Evolutionary conservation across 2,113 vertebrate species (phyloP).

Genomic region (Microcebus tavaratra): DNA sequence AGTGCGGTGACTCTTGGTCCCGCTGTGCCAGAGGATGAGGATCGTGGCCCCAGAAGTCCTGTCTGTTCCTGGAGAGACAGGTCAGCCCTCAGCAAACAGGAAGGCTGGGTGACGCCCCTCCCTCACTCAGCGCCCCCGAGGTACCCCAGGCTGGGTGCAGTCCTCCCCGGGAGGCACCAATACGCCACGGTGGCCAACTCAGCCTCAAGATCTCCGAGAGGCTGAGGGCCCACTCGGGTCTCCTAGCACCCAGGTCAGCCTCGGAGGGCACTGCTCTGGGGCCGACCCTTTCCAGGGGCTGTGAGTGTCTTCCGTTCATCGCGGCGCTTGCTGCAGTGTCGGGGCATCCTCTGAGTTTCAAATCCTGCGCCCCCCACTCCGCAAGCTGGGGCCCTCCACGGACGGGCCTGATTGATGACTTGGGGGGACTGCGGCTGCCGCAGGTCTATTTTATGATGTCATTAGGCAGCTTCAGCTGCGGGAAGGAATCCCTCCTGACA

Average conservation of each 20-base stretch:
- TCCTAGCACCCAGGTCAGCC: not conserved
- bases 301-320: constrained; percentile 6
- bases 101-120: not conserved
- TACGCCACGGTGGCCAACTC: accelerated
- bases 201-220: accelerated
- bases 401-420: constrained; percentile 86
- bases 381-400: constrained; percentile 68
- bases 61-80: not conserved
- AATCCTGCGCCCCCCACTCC: constrained; percentile 22
- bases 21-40: not conserved
- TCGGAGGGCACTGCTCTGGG: constrained; percentile 30
- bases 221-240: not conserved
- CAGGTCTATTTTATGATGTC: constrained; percentile 89
- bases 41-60: not conserved
- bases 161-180: not conserved
- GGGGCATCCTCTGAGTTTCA: constrained; percentile 73
- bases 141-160: not conserved
- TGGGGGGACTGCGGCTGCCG: constrained; percentile 81
- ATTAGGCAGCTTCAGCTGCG: constrained; percentile 85
- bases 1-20: not conserved
- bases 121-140: not conserved
- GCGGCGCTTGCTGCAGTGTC: not conserved
- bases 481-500: constrained; percentile 89
- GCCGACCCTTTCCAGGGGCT: constrained; percentile 65
- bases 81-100: not conserved